Evolutionary conservation across 2,113 vertebrate genomes (phyloP).

Genomic region (Harpagus bidentatus): DNA sequence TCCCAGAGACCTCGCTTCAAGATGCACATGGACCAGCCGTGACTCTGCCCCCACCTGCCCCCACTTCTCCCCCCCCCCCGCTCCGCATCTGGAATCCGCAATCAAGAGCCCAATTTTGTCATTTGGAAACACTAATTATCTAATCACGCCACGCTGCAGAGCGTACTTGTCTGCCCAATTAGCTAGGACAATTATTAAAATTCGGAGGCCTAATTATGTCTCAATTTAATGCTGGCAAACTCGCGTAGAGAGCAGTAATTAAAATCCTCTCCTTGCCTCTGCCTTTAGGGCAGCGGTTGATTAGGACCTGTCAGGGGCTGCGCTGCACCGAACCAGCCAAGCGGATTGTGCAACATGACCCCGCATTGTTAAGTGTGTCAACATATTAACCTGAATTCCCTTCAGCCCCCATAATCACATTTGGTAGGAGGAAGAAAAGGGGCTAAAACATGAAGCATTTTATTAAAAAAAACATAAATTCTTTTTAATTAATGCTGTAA

Average conservation of each 20-base stretch:
- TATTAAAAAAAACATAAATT: slow-evolving; percentile 83
- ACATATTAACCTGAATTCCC: slow-evolving; percentile 99
- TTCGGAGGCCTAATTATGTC: slow-evolving; percentile 94
- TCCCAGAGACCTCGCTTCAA: no score
- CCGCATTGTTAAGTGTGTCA: slow-evolving; percentile 98
- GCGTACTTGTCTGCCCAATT: slow-evolving; percentile 89
- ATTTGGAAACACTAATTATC: slow-evolving; percentile 86
- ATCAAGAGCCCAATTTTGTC: slow-evolving; percentile 82
- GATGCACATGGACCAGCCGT: no score
- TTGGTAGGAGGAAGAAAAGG: slow-evolving; percentile 71
- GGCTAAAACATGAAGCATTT: slow-evolving; percentile 79
- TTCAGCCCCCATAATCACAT: slow-evolving; percentile 85
- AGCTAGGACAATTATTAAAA: slow-evolving; percentile 95
- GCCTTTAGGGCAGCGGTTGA: slow-evolving; percentile 94
- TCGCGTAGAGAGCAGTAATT: slow-evolving; percentile 88
- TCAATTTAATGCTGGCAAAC: slow-evolving; percentile 93
- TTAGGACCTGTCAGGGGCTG: slow-evolving; percentile 95
- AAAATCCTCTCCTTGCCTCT: slow-evolving; percentile 86
- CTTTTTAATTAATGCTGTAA: slow-evolving; percentile 82
- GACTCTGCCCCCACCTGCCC: background rate
- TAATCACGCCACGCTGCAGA: slow-evolving; percentile 79
- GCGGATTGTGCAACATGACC: slow-evolving; percentile 94
- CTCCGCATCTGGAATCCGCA: slow-evolving; percentile 63
- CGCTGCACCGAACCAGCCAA: slow-evolving; percentile 82
- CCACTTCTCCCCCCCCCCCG: no score